phyloP scores from a whole-genome alignment of 2,797 vertebrate genomes.

The Anisognathus igniventris region DNA sequence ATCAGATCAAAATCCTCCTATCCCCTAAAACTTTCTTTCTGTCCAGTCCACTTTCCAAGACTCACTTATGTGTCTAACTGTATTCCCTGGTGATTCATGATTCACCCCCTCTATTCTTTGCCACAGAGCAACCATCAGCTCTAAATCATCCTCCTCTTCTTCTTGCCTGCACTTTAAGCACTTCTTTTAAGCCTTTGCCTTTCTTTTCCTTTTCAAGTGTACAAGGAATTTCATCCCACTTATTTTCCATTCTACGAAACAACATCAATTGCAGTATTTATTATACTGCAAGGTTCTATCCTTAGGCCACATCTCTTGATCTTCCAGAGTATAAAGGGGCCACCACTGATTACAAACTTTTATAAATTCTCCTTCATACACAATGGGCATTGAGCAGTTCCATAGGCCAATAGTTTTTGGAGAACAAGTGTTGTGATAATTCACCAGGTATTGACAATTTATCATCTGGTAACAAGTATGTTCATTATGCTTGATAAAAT shows the following conservation, averaged over 20 bases:
- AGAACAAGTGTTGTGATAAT: not conserved
- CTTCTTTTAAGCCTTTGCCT: not conserved
- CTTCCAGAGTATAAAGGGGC: not conserved
- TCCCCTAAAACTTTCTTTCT: not conserved
- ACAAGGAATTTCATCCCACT: not conserved
- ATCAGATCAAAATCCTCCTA: rapidly evolving
- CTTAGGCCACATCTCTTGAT: not conserved
- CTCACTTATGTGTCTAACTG: not conserved
- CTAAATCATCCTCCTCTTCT: not conserved
- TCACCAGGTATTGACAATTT: not conserved
- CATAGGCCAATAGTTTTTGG: not conserved
- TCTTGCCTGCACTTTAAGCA: not conserved
- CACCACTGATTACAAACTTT: not conserved
- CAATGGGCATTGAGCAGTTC: not conserved
- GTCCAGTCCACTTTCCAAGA: not conserved
- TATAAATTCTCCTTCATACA: not conserved
- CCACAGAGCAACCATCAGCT: not conserved
- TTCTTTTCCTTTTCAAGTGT: not conserved
- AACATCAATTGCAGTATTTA: not conserved
- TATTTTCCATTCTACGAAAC: not conserved
- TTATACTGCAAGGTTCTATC: not conserved
- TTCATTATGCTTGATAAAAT: not conserved
- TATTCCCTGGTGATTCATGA: not conserved
- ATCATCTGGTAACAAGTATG: not conserved
- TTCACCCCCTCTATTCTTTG: not conserved